A percentile compares a stretch with the other conserved stretches of the same genome.
phyloP scores from a whole-genome alignment of 2,113 vertebrate species.

The Probosciger aterrimus region DNA sequence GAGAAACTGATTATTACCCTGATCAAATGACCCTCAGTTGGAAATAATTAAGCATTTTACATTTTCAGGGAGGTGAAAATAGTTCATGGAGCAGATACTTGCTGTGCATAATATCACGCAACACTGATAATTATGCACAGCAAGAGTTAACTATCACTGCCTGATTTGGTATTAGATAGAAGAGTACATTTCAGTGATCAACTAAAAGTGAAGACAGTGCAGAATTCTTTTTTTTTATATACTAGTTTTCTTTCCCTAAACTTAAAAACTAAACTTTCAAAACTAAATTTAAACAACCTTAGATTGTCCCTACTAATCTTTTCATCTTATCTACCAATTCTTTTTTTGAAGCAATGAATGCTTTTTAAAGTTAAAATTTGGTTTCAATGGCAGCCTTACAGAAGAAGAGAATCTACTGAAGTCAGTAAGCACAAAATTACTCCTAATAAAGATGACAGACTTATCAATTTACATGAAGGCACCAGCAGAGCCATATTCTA shows the following conservation, averaged over 20 bases:
- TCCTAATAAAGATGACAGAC: background rate
- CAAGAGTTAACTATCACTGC: background rate
- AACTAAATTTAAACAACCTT: background rate
- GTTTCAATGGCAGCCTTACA: background rate
- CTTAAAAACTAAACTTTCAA: too few relatives aligned
- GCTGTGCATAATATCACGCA: background rate
- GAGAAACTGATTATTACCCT: background rate
- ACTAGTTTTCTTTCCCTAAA: background rate
- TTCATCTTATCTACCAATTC: background rate
- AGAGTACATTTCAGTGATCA: background rate
- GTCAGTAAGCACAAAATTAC: background rate
- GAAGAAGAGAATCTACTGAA: background rate
- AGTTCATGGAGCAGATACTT: background rate
- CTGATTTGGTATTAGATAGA: background rate
- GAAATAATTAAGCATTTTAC: background rate
- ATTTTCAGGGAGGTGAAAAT: background rate
- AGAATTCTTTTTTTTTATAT: background rate
- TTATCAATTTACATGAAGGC: background rate
- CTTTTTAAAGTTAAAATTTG: background rate
- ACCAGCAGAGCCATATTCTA: background rate
- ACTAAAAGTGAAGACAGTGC: background rate
- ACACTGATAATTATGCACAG: background rate
- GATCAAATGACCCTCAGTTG: background rate
- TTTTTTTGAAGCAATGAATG: background rate
- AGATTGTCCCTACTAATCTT: background rate